Evolutionary conservation across 2,113 vertebrate genomes (phyloP).

Genomic region (Pantherophis guttatus): DNA sequence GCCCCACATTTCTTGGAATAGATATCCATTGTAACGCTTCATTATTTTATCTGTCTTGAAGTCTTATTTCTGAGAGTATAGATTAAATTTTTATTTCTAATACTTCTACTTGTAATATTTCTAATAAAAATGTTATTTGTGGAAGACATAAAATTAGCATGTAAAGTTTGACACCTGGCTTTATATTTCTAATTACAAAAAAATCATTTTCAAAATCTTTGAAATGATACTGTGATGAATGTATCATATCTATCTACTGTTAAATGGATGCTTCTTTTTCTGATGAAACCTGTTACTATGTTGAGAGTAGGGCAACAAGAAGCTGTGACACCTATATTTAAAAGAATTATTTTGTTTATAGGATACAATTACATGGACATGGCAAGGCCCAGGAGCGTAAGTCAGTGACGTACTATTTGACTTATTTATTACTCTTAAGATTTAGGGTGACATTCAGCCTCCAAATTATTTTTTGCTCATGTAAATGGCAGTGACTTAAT

Average conservation of each 20-base stretch:
- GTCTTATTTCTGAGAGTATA: not conserved
- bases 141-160: not conserved
- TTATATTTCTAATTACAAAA: not conserved
- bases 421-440: not conserved
- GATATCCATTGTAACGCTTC: not conserved
- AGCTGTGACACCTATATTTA: conserved; percentile 11
- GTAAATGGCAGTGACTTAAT: not conserved
- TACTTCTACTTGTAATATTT: not conserved
- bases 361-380: conserved; percentile 97
- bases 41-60: not conserved
- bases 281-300: not conserved
- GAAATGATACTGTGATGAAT: not conserved
- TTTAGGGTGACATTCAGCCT: not conserved
- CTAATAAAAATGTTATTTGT: not conserved
- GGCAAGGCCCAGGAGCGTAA: conserved; percentile 97
- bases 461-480: not conserved
- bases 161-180: not conserved
- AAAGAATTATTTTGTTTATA: conserved; percentile 50
- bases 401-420: conserved; percentile 33
- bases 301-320: not conserved
- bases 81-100: not conserved
- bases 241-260: not conserved
- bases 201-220: not conserved
- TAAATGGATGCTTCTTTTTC: not conserved
- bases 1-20: not conserved